A percentile compares a stretch with the other conserved stretches of the same genome.
Conservation (phyloP, 2,888 invertebrate genomes). For the Synanthedon formicaeformis region DNA sequence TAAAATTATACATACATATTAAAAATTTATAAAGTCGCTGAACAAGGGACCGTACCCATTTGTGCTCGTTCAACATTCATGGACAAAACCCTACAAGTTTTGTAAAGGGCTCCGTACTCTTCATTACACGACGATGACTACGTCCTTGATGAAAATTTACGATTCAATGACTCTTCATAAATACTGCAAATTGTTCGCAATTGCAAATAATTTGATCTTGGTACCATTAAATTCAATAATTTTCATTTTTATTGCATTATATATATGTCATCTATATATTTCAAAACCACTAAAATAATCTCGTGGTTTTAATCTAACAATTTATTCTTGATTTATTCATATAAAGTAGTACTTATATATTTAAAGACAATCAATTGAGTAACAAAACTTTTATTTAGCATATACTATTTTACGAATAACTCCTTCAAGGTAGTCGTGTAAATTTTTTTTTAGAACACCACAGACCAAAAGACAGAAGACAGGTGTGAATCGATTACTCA, state of each 20-base stretch:
- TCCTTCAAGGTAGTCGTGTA: not conserved
- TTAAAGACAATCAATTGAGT: no score
- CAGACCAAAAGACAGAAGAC: constrained; percentile 12
- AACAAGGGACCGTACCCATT: no score
- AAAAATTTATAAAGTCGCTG: not conserved
- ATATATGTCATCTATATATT: no score
- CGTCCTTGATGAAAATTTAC: constrained; percentile 10
- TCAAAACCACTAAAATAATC: no score
- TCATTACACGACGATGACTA: constrained; percentile 51
- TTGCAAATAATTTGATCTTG: not conserved
- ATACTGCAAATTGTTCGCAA: not conserved
- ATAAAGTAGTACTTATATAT: no score
- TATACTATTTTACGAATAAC: no score
- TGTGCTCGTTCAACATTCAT: not conserved
- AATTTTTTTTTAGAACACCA: constrained; percentile 1
- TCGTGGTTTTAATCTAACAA: no score
- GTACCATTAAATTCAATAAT: not conserved
- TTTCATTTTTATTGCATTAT: no score
- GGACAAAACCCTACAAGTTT: not conserved
- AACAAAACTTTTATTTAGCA: no score
- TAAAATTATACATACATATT: not conserved
- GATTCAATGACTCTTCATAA: constrained; percentile 8
- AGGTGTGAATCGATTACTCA: constrained; percentile 65
- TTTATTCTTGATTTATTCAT: no score
- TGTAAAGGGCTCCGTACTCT: constrained; percentile 15